Percentiles rank a stretch among this genome's conserved stretches.
Evolutionary conservation across 1,140 invertebrate genomes (phyloP).

Genomic region (Eumaeus atala): DNA sequence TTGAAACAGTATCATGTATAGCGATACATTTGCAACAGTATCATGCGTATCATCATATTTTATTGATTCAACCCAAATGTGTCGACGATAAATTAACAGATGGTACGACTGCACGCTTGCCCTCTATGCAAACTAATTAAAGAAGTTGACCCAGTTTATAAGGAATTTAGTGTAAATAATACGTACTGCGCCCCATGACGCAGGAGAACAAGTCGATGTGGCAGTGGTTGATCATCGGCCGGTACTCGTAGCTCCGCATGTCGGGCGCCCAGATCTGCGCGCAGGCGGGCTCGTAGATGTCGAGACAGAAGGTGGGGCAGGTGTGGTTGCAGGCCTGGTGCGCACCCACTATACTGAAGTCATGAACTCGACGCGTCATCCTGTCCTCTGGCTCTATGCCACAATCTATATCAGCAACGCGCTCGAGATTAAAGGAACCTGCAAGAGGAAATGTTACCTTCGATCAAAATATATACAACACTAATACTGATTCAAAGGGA

Average conservation of each 20-base stretch:
- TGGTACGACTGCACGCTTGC: too few relatives aligned
- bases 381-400: conserved; percentile 4
- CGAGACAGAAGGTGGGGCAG: conserved; percentile 53
- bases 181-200: conserved; percentile 52
- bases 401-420: conserved; percentile 34
- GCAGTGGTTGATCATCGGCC: conserved; percentile 59
- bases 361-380: conserved; percentile 32
- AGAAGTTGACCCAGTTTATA: too few relatives aligned
- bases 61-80: too few relatives aligned
- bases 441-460: background rate
- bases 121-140: too few relatives aligned
- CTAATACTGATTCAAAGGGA: too few relatives aligned
- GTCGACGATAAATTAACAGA: too few relatives aligned
- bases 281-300: conserved; percentile 53
- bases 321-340: conserved; percentile 55
- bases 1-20: too few relatives aligned
- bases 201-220: conserved; percentile 59
- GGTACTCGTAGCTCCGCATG: conserved; percentile 25
- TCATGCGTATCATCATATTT: too few relatives aligned
- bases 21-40: too few relatives aligned
- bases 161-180: background rate
- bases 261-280: conserved; percentile 48
- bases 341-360: conserved; percentile 47
- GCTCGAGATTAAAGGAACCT: conserved; percentile 20
- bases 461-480: too few relatives aligned